These are phyloP conservation scores for Calonectris borealis DNA, from an alignment of 2,113 vertebrate species.

Conservation along the genomic window DNA sequence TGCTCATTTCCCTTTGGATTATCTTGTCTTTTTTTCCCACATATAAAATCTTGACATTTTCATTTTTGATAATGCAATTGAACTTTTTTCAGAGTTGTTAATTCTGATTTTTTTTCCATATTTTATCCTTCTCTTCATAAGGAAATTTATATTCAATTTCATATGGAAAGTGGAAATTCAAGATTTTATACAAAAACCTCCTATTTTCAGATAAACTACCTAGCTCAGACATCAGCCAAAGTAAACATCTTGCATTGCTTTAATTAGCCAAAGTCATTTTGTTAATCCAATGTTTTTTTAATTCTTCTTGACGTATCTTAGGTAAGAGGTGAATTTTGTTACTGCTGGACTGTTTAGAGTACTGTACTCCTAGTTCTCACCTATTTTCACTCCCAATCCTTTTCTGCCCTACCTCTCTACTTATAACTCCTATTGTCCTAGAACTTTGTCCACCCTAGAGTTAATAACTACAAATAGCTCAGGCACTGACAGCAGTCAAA, in stretches of 20 bases:
- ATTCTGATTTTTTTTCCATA: not conserved
- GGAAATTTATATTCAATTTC: not conserved
- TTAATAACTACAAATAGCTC: not conserved
- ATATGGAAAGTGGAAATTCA: not conserved
- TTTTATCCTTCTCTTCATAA: not conserved
- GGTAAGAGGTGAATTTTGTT: not conserved
- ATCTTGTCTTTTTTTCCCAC: not conserved
- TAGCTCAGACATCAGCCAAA: not conserved
- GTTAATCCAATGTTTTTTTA: not conserved
- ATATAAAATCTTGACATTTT: not conserved
- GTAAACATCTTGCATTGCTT: not conserved
- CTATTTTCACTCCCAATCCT: not conserved
- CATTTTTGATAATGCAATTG: not conserved
- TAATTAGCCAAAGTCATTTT: not conserved
- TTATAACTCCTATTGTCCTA: too few relatives aligned
- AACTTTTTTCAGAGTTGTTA: not conserved
- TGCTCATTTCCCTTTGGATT: not conserved
- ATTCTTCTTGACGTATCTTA: not conserved
- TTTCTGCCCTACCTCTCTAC: not conserved
- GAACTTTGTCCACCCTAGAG: not conserved
- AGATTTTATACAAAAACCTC: not conserved
- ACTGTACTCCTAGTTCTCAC: not conserved
- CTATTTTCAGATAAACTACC: not conserved
- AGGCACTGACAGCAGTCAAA: not conserved
- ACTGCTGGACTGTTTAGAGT: not conserved